These are phyloP conservation scores for Cephus pulcher DNA, from an alignment of 2,888 invertebrate species.

Conservation along the genomic window DNA sequence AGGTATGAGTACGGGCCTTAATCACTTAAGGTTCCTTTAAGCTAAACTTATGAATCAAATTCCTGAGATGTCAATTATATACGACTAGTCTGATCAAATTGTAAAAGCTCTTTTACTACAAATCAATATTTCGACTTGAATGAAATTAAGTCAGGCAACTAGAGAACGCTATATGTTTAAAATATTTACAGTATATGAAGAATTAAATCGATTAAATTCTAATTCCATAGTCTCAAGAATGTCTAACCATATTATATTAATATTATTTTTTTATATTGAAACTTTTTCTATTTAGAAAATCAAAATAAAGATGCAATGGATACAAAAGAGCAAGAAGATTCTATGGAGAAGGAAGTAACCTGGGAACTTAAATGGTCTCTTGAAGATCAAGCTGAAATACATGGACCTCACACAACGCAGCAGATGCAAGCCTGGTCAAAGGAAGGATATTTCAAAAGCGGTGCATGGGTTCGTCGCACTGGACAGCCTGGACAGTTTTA, in stretches of 20 bases:
- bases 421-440: conserved; percentile 93
- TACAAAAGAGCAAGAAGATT: conserved; percentile 43
- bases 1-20: too few species aligned
- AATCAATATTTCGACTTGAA: background rate
- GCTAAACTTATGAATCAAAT: background rate
- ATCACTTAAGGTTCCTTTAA: background rate
- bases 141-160: background rate
- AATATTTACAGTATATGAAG: background rate
- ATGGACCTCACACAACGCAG: conserved; percentile 86
- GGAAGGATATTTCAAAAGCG: conserved; percentile 86
- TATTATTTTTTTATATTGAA: background rate
- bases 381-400: conserved; percentile 76
- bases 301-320: conserved; percentile 17
- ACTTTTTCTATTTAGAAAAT: background rate
- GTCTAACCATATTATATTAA: background rate
- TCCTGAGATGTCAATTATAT: background rate
- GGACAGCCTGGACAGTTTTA: conserved; percentile 83
- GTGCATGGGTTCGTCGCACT: conserved; percentile 88
- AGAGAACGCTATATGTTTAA: background rate
- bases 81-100: background rate
- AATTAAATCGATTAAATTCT: too few species aligned
- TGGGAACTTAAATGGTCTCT: conserved; percentile 96
- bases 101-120: background rate
- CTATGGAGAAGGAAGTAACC: conserved; percentile 68
- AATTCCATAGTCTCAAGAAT: background rate